Base-by-base conservation (phyloP, 2,113 vertebrate species). In the Corvus cornix region DNA sequence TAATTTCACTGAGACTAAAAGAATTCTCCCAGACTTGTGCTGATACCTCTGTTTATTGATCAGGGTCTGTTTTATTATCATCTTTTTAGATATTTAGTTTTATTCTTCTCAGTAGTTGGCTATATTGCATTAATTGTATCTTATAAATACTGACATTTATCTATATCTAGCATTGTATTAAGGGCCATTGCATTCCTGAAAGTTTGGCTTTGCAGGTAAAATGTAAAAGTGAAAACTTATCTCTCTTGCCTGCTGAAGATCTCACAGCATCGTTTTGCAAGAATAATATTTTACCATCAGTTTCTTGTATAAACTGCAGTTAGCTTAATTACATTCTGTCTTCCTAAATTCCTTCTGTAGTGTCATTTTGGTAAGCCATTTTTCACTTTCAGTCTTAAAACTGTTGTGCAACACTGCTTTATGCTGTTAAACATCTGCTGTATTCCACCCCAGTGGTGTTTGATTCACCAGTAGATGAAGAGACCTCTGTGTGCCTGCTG, bases 301-400 rank as follows among this genome's bases (percentile, higher is more conserved):
- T 76, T 92, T 72, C 73, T 79, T 93, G 19, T 75, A 87, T 83
- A 91, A 95, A 95, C 64, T 94, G 72, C 44, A 37, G 60, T 87
- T 95, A 81, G 53, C 37, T 93, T 93, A 94, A 93, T 96, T 95
- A 64, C 72, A 79, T 86, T 94, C 82, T 87, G 44, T 76, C 30
- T 95, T 80, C 73, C 82, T 84, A 90, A 97, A 92, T 93, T 96
- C 82, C 41, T 94, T 89, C 75, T 64, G 31, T 64, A 63, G 60
- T 84, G 73, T 68, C 56, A 78, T 64, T 91, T 86, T 81, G 44
- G 75, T 73, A 68, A 85, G 82, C 39, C 10, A 76, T 96, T 93
- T 94, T 82, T 93, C 76, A 95, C 83, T 92, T 93, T 73, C 75
- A 81, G 28, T 49, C 96, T 91, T 86, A 74, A 93, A 97, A 70